These are phyloP conservation scores for Cassiopea andromeda DNA, from an alignment of 30 jellyfish, hydroid and myxozoan species.

Conservation along the genomic window DNA sequence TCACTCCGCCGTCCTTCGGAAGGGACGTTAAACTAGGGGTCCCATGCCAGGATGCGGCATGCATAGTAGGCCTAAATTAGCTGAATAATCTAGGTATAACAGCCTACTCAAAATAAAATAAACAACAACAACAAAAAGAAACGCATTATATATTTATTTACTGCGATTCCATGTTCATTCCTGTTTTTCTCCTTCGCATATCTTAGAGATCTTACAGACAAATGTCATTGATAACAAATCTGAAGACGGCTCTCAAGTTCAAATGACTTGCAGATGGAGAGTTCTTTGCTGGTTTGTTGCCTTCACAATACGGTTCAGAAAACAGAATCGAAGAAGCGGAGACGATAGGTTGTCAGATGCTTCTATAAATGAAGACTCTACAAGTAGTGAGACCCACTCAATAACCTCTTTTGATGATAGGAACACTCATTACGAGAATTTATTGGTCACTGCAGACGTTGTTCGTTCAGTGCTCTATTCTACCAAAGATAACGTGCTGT, in stretches of 20 bases:
- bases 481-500: conserved; percentile 82
- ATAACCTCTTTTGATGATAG: conserved; percentile 32
- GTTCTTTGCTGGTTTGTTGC: conserved; percentile 91
- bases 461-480: conserved; percentile 84
- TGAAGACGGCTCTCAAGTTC: conserved; percentile 23
- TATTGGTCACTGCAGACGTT: conserved; percentile 85
- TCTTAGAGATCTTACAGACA: conserved; percentile 46
- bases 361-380: conserved; percentile 52
- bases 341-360: conserved; percentile 61
- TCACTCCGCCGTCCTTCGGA: no score
- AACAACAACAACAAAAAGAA: no score
- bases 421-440: conserved; percentile 53
- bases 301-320: conserved; percentile 73
- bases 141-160: no score
- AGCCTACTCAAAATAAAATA: no score
- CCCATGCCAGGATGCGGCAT: no score
- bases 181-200: background rate
- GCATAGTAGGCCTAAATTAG: no score
- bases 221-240: conserved; percentile 35
- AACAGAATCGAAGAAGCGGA: conserved; percentile 47
- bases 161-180: background rate
- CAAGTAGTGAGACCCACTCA: conserved; percentile 38
- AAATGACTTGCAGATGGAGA: conserved; percentile 84
- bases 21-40: no score
- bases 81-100: no score